Base-by-base conservation (phyloP, 2,888 invertebrate species). In the Trichogramma evanescens region DNA sequence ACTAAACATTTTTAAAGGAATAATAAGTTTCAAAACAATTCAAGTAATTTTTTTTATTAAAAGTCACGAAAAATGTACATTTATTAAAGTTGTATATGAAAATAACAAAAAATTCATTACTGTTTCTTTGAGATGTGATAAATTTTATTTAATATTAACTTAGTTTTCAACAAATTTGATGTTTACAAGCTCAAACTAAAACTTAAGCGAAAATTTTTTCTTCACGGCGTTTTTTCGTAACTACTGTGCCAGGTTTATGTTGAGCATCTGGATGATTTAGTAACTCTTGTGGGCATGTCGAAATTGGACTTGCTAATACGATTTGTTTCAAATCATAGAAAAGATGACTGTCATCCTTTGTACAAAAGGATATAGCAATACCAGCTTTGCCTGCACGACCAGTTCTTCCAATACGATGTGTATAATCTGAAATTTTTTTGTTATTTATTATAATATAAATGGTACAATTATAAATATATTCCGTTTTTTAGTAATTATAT, bases 381-480 rank as follows among this genome's bases (percentile, higher is more conserved):
- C 99, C 99, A 70, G 89, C 90, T 80, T 99, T 99, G 54, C 99
- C 99, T 1, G 98, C 99, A 81, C 99, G 93, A 71, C 98, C 99
- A 0, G 97, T 99, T 82, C 98, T 89, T 77, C 98, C 99, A 74
- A 99, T 98, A 83, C 99, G 91, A 88, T 96, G 94, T 1, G 95
- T 94, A 72, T 95, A 95, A 80, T 94, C 94, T 86, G 72, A 38
- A 78, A 73, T 26, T 26, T 26, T 26, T 26, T 26, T 26, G n/a
- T 51, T 10, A 44, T 9, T 49, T 52, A 26, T 50, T 45, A 13
- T 26, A 26, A 26, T 26, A 26, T 38, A 44, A 53, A 49, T 13
- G 38, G 5, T 43, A 38, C n/a, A 48, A 39, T 26, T 52, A 40
- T 58, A 58, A 51, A n/a, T 48, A 62, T 10, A 44, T 45, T 39